Evolutionary conservation across 2,113 vertebrate species (phyloP).

Genomic region (Erpornis zantholeuca): DNA sequence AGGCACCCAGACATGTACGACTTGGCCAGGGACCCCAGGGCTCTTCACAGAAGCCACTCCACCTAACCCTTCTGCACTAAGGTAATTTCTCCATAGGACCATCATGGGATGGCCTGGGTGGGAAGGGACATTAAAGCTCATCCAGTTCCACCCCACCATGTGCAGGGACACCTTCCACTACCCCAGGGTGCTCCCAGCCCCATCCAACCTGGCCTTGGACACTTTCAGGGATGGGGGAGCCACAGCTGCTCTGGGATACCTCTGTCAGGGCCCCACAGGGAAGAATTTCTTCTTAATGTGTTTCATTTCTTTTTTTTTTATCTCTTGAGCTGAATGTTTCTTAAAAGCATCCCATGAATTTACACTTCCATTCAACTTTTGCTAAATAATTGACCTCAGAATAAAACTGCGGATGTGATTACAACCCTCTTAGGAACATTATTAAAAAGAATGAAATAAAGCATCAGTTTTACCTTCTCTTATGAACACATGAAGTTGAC

Average conservation of each 20-base stretch:
- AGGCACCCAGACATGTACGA: background rate
- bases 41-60: background rate
- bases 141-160: background rate
- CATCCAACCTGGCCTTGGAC: rapidly evolving
- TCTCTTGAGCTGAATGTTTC: background rate
- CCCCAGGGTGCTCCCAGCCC: background rate
- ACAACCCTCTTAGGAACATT: background rate
- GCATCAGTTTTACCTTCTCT: background rate
- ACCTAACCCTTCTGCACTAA: background rate
- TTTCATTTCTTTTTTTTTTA: background rate
- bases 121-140: background rate
- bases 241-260: background rate
- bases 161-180: background rate
- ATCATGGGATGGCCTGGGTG: background rate
- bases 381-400: background rate
- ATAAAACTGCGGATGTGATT: background rate
- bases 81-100: background rate
- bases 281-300: background rate
- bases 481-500: background rate
- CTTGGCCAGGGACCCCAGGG: background rate
- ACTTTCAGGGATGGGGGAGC: background rate
- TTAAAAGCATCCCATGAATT: background rate
- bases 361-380: background rate
- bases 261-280: background rate
- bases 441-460: background rate